Evolutionary conservation across 2,888 invertebrate species (phyloP).

Genomic region (Cephus sareptanus): DNA sequence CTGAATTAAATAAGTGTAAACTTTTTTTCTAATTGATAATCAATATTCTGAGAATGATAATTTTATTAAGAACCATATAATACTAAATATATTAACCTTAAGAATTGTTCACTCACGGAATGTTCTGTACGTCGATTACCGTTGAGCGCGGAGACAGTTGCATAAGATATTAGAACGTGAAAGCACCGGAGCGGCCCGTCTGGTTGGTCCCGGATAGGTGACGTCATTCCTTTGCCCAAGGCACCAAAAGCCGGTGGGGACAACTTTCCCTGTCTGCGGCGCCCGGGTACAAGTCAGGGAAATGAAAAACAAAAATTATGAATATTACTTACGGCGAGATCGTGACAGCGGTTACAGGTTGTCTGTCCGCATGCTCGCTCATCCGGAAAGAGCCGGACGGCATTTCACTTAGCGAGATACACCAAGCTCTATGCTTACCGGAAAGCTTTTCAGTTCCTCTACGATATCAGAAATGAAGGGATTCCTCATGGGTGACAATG

Average conservation of each 20-base stretch:
- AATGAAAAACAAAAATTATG: constrained; percentile 25
- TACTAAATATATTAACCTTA: background rate
- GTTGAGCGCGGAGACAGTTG: constrained; percentile 48
- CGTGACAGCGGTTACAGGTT: background rate
- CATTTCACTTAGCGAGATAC: background rate
- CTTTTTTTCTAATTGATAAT: background rate
- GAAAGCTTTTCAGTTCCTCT: background rate
- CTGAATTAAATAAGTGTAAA: background rate
- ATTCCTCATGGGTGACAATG: background rate
- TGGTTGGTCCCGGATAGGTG: constrained; percentile 55
- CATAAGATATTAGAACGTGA: constrained; percentile 66
- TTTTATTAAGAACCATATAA: background rate
- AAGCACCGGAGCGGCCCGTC: constrained; percentile 45
- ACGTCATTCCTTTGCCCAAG: constrained; percentile 57
- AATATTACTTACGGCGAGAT: constrained; percentile 6
- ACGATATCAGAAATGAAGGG: background rate
- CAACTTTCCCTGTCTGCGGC: constrained; percentile 57
- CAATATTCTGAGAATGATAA: background rate
- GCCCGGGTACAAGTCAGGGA: constrained; percentile 5
- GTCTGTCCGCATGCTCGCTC: background rate
- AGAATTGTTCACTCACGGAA: background rate
- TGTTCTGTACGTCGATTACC: background rate
- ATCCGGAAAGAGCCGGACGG: background rate
- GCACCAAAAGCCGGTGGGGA: constrained; percentile 38
- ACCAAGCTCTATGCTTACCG: background rate